Evolutionary conservation across 2,888 invertebrate genomes (phyloP), one percentile per base, ranked within the genome.

Genomic region (Mimachlamys varia): DNA sequence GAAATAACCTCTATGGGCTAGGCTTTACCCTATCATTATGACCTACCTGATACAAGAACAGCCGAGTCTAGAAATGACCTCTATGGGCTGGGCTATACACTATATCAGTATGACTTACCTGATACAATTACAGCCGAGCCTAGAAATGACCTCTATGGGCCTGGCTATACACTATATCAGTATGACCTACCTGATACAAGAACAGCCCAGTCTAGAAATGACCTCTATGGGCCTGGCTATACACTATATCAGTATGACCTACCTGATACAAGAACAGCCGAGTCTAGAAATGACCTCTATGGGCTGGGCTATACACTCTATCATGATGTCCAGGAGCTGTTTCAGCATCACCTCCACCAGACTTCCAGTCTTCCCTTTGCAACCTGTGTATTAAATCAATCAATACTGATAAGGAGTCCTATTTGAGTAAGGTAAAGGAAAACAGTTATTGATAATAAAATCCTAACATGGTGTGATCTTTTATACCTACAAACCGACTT

Each of bases 161-260:
- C 7, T 44, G 3, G 3, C 44, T 44, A 5, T 44, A 44, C 44
- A 44, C 44, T 44, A 12, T 53, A 87, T 89, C 22, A 44, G 17
- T 10, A 22, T 44, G 94, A 93, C 94, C 7, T 44, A 97, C 97
- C 97, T 97, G 92, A 99, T 98, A 96, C 99, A 99, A 10, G 99
- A 98, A 92, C 99, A 99, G 22, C 99, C 99, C 27, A 99, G 97
- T 93, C 99, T 97, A 0, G 99, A 98, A 89, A 99, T 98, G 62
- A 98, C 98, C 97, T 99, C 99, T 94, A 98, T 98, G 0, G 99
- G 98, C 96, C 99, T 98, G 0, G 98, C 98, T 44, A 99, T 98
- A 96, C 99, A 99, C 97, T 99, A 99, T 44, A 98, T 98, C 95
- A 99, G 97, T 92, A 99, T 98, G 62, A 98, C 97, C 92, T 88